phyloP scores from a whole-genome alignment of 2,797 vertebrate species.

The Typhlichthys eigenmanni region DNA sequence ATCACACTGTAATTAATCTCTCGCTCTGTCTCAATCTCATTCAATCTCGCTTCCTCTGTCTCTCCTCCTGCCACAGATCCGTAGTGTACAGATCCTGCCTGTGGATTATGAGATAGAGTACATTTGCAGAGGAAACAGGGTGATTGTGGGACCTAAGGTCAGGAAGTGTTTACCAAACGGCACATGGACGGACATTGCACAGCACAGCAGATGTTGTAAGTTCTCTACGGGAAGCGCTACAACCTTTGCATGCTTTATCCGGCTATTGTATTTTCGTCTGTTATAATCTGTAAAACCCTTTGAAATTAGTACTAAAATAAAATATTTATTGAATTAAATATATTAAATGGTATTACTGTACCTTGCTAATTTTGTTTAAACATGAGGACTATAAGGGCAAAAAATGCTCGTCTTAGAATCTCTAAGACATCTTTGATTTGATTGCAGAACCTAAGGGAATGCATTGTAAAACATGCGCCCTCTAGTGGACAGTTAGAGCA shows the following conservation, averaged over 20 bases:
- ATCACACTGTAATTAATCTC: slow-evolving; percentile 31
- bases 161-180: slow-evolving; percentile 89
- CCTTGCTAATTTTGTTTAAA: too few species aligned
- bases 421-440: too few species aligned
- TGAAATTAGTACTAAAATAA: too few species aligned
- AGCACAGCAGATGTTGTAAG: slow-evolving; percentile 89
- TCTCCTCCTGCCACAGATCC: slow-evolving; percentile 75
- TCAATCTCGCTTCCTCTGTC: neutral
- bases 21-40: slow-evolving; percentile 4
- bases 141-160: slow-evolving; percentile 91
- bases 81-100: slow-evolving; percentile 86
- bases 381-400: too few species aligned
- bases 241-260: neutral
- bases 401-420: too few species aligned
- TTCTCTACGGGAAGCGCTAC: slow-evolving; percentile 23
- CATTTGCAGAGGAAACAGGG: slow-evolving; percentile 88
- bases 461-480: too few species aligned
- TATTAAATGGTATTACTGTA: too few species aligned
- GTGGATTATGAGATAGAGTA: slow-evolving; percentile 96
- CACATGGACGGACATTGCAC: slow-evolving; percentile 88
- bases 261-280: neutral
- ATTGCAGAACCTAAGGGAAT: too few species aligned
- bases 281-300: neutral
- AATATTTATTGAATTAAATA: too few species aligned
- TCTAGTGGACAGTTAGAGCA: too few species aligned